phyloP scores from a whole-genome alignment of 2,888 invertebrate genomes.

The Melipona bicolor region DNA sequence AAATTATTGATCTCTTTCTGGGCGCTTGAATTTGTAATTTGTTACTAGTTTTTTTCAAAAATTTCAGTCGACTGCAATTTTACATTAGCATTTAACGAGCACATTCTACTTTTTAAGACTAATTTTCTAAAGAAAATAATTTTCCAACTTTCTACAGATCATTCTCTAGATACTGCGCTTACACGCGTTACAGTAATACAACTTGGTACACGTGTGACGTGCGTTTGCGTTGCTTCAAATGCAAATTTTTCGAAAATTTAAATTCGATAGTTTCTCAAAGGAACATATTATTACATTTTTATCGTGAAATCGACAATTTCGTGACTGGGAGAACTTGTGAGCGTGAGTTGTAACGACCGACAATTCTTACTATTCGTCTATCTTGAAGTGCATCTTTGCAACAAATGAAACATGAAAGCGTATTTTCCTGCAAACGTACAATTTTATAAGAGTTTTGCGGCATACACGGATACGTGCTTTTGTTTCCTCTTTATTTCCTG shows the following conservation, averaged over 20 bases:
- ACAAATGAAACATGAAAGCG: slow-evolving; percentile 22
- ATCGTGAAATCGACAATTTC: slow-evolving; percentile 15
- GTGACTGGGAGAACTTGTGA: slow-evolving; percentile 3
- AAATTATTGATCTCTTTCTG: background rate
- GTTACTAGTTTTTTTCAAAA: background rate
- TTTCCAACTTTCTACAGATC: background rate
- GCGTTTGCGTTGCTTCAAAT: slow-evolving; percentile 4
- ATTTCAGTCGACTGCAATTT: background rate
- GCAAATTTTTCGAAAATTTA: slow-evolving; percentile 6
- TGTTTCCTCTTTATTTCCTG: background rate
- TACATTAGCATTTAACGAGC: background rate
- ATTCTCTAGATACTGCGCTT: background rate
- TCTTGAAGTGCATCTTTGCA: slow-evolving; percentile 17
- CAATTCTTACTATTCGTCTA: slow-evolving; percentile 16
- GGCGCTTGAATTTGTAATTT: background rate
- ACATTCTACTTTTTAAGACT: background rate
- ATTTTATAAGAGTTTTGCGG: slow-evolving; percentile 12
- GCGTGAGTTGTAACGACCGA: background rate
- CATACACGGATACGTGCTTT: background rate
- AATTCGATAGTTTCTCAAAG: background rate
- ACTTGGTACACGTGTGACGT: background rate
- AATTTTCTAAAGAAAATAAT: background rate
- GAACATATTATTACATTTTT: slow-evolving; percentile 1
- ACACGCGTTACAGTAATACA: background rate
- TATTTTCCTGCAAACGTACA: background rate